Base-by-base conservation (phyloP, 1,140 invertebrate species). In the Drosophila lacteicornis region DNA sequence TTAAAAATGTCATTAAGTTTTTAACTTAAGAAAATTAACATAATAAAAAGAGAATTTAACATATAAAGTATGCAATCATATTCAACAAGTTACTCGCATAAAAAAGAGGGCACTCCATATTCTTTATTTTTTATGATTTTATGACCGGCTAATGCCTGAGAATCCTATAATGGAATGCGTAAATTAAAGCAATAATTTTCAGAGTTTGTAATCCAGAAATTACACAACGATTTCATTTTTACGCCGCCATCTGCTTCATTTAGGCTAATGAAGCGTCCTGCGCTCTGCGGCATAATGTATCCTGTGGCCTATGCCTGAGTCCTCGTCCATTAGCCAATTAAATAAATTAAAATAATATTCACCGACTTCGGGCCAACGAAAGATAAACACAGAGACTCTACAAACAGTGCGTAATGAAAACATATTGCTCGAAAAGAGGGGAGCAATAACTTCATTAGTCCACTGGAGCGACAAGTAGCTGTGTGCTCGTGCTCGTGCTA, bases 301-400 rank as follows among this genome's bases (percentile, higher is more conserved):
- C 19, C 53, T 56, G 47, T 59, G 75, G 57, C 38, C 79, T 57
- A 82, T 76, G 79, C 67, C 75, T 61, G 58, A 57, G 27, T 46
- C 7, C 19, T 40, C 56, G 58, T 63, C 53, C 63, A 78, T 74
- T 80, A 74, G 71, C 68, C 84, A 87, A 87, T 87, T 83, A 83
- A 83, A 88, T 87, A 60, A 88, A 80, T 83, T 82, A 88, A 88
- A 88, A 87, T 83, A 67, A 84, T 83, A 81, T 81, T 56, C 74
- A 69, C 67, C 75, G 67, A 81, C 71, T 79, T 57, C 7, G 42
- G 70, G 80, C 27, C 7, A 43, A 43, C 27, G 47, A 59, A 74
- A 61, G 40, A 66, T 69, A 56, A 63, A 55, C 62, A 58, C 50
- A 45, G 55, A 67, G 69, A 62, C 70, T 74, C 40, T 11, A 7